Evolutionary conservation across 1,140 invertebrate genomes (phyloP), one percentile per base, ranked within the genome.

Genomic region (Drosophila azteca): DNA sequence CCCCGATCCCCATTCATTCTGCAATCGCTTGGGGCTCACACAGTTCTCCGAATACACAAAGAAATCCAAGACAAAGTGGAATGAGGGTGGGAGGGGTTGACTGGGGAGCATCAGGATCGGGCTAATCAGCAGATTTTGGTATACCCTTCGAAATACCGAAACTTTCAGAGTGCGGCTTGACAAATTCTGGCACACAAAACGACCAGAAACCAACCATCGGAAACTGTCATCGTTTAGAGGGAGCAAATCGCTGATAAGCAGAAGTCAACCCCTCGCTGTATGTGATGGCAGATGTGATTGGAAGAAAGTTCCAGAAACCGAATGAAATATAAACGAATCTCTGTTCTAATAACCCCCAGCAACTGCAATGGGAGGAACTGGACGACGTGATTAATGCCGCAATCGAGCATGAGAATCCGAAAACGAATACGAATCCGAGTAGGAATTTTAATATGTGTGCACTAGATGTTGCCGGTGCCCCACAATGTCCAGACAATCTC

Each of bases 101-200:
- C 24, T 5, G 5, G 48, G 48, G 46, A 64, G 58, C 65, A 72
- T 57, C 53, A 15, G 45, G 31, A 82, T 59, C 70, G 54, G 52
- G 60, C 79, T 87, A 79, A 89, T 89, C 83, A 88, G 76, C 77
- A 76, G 44, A 77, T 76, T 76, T 20, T 52, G 51, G 69, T 39
- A 17, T n/a, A 5, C 24, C 4, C 24, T 26, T 26, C 24, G 24
- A 26, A 26, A 26, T 26, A 54, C 8, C 5, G 20, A 24, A 61
- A 57, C 15, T 57, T 72, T 45, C 52, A 50, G 20, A 44, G 20
- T 43, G 43, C 54, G 17, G 46, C 59, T 39, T 20, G 41, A 20
- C 26, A 68, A 39, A 60, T 20, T 39, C 15, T 6, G n/a, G 17
- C n/a, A 22, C 20, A 44, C 13, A 74, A 54, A 54, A 64, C 26